Percentiles rank a stretch among this genome's conserved stretches.
These are phyloP conservation scores for Botia kubotai DNA, from an alignment of 2,797 vertebrate species.

Conservation along the genomic window DNA sequence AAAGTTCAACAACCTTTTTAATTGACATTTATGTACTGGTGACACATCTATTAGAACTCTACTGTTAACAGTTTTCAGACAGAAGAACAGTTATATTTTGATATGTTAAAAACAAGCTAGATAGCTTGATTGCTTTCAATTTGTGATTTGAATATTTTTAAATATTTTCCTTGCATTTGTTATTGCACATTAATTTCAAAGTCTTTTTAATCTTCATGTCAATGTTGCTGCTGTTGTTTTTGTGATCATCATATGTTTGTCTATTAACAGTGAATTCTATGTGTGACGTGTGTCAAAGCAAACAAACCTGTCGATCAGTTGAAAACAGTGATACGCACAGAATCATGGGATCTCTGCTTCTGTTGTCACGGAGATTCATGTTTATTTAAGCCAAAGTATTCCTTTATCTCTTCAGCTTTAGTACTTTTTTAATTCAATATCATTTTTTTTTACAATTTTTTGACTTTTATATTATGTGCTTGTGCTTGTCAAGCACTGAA, in stretches of 20 bases:
- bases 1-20: no score
- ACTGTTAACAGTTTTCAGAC: background rate
- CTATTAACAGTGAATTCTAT: background rate
- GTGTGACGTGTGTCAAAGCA: background rate
- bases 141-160: background rate
- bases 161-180: background rate
- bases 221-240: no score
- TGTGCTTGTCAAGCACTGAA: constrained; percentile 16
- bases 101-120: no score
- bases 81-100: background rate
- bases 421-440: constrained; percentile 31
- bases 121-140: no score
- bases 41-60: no score
- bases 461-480: constrained; percentile 36
- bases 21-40: no score
- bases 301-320: background rate
- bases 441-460: background rate
- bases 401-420: constrained; percentile 31
- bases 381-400: constrained; percentile 71
- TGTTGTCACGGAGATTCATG: background rate
- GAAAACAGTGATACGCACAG: background rate
- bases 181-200: background rate
- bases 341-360: background rate
- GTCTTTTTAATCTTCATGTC: no score
- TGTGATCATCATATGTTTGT: background rate